A percentile compares a stretch with the other conserved stretches of the same genome.
phyloP scores from a whole-genome alignment of 2,888 invertebrate species.

The Tetragonula carbonaria region DNA sequence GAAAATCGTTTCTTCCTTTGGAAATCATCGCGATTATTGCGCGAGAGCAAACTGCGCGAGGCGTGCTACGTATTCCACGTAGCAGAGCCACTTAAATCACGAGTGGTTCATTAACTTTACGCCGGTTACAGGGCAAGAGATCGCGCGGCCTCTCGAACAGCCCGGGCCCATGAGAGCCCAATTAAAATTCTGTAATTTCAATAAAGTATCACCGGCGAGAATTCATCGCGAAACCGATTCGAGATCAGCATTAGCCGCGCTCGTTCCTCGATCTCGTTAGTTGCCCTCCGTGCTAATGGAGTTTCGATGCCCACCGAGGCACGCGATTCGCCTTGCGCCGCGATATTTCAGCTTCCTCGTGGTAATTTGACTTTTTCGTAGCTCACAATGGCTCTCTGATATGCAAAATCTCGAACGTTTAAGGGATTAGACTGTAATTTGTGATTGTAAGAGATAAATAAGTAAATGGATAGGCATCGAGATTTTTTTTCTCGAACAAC shows the following conservation, averaged over 20 bases:
- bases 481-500: too few species aligned
- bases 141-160: conserved; percentile 32
- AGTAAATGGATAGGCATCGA: too few species aligned
- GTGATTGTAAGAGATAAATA: too few species aligned
- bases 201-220: conserved; percentile 48
- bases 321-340: not conserved
- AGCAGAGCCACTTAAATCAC: conserved; percentile 47
- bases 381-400: not conserved
- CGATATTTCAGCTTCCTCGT: not conserved
- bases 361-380: not conserved
- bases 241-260: not conserved
- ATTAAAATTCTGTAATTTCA: conserved; percentile 61
- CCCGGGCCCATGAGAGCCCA: conserved; percentile 42
- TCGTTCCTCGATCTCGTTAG: conserved; percentile 18
- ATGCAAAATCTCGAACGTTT: too few species aligned
- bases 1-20: not conserved
- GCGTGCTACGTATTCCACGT: conserved; percentile 33
- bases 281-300: conserved; percentile 1
- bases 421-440: too few species aligned
- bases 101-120: conserved; percentile 63
- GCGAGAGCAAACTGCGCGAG: conserved; percentile 4
- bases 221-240: conserved; percentile 19
- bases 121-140: conserved; percentile 34
- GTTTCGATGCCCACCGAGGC: not conserved
- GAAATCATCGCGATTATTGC: conserved; percentile 48